phyloP scores from a whole-genome alignment of 2,888 invertebrate genomes.

The Phalangium opilio region DNA sequence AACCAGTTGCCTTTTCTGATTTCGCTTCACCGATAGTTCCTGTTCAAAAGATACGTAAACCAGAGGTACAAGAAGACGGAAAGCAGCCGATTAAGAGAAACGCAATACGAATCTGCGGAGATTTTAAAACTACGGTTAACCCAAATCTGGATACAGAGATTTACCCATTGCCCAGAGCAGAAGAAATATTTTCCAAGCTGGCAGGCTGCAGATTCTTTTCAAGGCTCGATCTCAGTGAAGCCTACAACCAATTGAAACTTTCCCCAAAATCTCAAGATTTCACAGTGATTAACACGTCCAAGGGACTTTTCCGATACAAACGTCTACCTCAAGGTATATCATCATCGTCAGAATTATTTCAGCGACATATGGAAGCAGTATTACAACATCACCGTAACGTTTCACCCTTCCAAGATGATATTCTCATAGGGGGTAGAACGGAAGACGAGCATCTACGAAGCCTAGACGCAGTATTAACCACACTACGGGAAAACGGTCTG shows the following conservation, averaged over 20 bases:
- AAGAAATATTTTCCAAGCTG: slow-evolving; percentile 24
- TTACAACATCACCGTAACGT: no score
- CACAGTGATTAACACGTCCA: slow-evolving; percentile 27
- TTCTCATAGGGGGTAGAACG: no score
- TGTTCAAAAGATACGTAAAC: no score
- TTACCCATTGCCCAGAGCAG: slow-evolving; percentile 24
- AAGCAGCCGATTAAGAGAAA: no score
- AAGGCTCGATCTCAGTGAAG: slow-evolving; percentile 24
- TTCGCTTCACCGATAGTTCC: no score
- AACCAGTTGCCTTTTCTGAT: no score
- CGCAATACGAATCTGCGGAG: slow-evolving; percentile 26
- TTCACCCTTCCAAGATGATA: no score
- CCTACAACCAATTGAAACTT: slow-evolving; percentile 28
- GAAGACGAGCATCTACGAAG: no score
- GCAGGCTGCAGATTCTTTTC: slow-evolving; percentile 21
- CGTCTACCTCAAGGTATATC: slow-evolving; percentile 26
- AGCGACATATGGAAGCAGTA: no score
- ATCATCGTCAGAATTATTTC: slow-evolving; percentile 26
- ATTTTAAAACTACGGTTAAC: slow-evolving; percentile 26
- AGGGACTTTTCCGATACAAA: slow-evolving; percentile 25
- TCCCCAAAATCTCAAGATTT: slow-evolving; percentile 24
- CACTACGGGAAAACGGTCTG: no score
- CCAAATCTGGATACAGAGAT: slow-evolving; percentile 22
- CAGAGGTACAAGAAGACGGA: no score
- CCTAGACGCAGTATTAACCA: no score